These are phyloP conservation scores for Cetoscarus ocellatus DNA, from an alignment of 2,797 vertebrate species.

Conservation along the genomic window DNA sequence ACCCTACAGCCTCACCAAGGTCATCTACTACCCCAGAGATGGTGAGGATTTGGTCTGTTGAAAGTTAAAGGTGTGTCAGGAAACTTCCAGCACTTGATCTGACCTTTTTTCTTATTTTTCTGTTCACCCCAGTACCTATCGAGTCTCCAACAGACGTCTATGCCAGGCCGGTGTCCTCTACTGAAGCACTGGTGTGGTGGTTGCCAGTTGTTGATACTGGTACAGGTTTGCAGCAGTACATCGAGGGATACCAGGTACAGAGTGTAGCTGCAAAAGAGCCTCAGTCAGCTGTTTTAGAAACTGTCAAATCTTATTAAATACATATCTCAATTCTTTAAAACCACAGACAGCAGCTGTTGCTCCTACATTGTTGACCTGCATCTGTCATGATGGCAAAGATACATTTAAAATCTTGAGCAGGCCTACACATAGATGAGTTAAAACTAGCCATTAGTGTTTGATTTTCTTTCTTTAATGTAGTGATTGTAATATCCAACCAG, in stretches of 20 bases:
- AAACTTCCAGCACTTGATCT: background rate
- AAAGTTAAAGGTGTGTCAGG: background rate
- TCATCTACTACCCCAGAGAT: constrained; percentile 93
- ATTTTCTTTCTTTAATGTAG: too few relatives aligned
- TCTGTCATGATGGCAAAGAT: too few relatives aligned
- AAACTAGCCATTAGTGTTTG: too few relatives aligned
- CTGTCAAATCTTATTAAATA: background rate
- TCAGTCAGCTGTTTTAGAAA: too few relatives aligned
- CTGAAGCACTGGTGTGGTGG: constrained; percentile 95
- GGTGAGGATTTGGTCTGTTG: constrained; percentile 69
- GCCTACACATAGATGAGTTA: too few relatives aligned
- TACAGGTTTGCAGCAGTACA: constrained; percentile 87
- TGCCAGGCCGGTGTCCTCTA: constrained; percentile 90
- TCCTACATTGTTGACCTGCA: too few relatives aligned
- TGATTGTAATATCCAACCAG: too few relatives aligned
- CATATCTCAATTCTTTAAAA: background rate
- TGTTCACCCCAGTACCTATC: constrained; percentile 85
- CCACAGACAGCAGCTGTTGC: too few relatives aligned
- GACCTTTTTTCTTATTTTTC: background rate
- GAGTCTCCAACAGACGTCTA: constrained; percentile 93
- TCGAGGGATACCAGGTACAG: constrained; percentile 94
- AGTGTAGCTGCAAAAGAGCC: background rate
- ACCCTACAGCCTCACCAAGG: constrained; percentile 91
- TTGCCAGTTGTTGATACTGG: constrained; percentile 87
- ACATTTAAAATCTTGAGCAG: too few relatives aligned